These are phyloP conservation scores for Xanthostigma xanthostigma DNA, from an alignment of 2,888 invertebrate genomes.

Conservation along the genomic window DNA sequence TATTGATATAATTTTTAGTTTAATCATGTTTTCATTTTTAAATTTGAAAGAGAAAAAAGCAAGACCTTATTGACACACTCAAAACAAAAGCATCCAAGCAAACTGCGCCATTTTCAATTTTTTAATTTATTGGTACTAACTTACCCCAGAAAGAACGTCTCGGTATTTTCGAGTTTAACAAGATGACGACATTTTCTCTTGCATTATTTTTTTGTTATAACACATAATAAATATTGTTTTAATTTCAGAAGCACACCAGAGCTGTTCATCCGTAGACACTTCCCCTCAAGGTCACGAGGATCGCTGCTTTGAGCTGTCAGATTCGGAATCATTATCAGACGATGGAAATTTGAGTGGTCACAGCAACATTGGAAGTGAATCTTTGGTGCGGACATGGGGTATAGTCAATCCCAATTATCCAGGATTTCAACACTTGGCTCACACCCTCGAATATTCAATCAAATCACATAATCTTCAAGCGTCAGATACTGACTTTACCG, in stretches of 20 bases:
- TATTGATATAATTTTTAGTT: too few relatives aligned
- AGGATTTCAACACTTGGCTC: conserved; percentile 68
- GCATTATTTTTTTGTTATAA: not conserved
- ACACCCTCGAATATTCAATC: conserved; percentile 38
- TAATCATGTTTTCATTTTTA: too few relatives aligned
- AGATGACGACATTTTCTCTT: not conserved
- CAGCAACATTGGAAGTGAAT: conserved; percentile 9
- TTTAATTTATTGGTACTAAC: too few relatives aligned
- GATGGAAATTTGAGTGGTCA: conserved; percentile 29
- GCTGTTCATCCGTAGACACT: conserved; percentile 28
- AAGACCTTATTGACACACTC: too few relatives aligned
- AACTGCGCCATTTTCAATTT: too few relatives aligned
- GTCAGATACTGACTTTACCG: conserved; percentile 31
- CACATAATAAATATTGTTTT: not conserved
- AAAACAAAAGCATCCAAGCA: too few relatives aligned
- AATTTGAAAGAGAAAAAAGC: too few relatives aligned
- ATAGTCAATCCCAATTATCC: conserved; percentile 76
- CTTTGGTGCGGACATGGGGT: conserved; percentile 37
- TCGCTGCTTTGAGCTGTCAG: conserved; percentile 38
- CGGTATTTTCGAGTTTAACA: too few relatives aligned
- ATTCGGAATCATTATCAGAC: conserved; percentile 28
- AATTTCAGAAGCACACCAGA: conserved; percentile 26
- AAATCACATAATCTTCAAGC: conserved; percentile 24
- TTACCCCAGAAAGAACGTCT: too few relatives aligned
- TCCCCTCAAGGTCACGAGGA: conserved; percentile 36